Percentiles rank a stretch among this genome's conserved stretches.
Evolutionary conservation across 30 jellyfish, hydroid and myxozoan species (phyloP).

Genomic region (Aurelia aurita): DNA sequence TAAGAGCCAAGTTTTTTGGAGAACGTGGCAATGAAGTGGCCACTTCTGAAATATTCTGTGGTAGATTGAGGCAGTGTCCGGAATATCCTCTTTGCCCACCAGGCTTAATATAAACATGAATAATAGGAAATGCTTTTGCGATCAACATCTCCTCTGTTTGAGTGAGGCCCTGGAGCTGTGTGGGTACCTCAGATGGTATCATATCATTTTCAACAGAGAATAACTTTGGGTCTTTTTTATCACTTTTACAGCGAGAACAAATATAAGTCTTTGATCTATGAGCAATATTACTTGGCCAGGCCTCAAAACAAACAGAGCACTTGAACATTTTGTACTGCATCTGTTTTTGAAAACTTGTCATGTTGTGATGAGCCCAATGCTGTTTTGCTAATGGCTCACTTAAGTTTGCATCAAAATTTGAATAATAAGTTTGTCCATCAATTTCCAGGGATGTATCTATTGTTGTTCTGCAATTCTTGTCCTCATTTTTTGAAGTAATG

Average conservation of each 20-base stretch:
- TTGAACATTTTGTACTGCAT: slow-evolving; percentile 13
- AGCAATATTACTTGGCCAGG: slow-evolving; percentile 16
- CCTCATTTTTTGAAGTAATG: background rate
- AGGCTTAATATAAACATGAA: slow-evolving; percentile 20
- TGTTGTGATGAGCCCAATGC: slow-evolving; percentile 3
- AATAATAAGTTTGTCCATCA: background rate
- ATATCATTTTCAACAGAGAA: slow-evolving; percentile 31
- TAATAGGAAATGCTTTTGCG: slow-evolving; percentile 22
- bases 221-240: slow-evolving; percentile 12
- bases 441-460: no score
- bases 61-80: slow-evolving; percentile 26
- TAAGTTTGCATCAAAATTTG: background rate
- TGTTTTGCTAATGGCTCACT: slow-evolving; percentile 11
- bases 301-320: slow-evolving; percentile 21
- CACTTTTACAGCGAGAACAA: slow-evolving; percentile 25
- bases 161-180: slow-evolving; percentile 1
- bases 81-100: slow-evolving; percentile 44
- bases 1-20: slow-evolving; percentile 1
- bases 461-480: background rate
- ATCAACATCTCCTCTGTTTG: slow-evolving; percentile 56
- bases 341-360: background rate
- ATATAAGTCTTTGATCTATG: background rate
- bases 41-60: slow-evolving; percentile 16
- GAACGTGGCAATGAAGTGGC: slow-evolving; percentile 30
- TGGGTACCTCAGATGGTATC: slow-evolving; percentile 31